These are phyloP conservation scores for Cacoxenus indagator DNA, from an alignment of 2,888 invertebrate genomes.

Conservation along the genomic window DNA sequence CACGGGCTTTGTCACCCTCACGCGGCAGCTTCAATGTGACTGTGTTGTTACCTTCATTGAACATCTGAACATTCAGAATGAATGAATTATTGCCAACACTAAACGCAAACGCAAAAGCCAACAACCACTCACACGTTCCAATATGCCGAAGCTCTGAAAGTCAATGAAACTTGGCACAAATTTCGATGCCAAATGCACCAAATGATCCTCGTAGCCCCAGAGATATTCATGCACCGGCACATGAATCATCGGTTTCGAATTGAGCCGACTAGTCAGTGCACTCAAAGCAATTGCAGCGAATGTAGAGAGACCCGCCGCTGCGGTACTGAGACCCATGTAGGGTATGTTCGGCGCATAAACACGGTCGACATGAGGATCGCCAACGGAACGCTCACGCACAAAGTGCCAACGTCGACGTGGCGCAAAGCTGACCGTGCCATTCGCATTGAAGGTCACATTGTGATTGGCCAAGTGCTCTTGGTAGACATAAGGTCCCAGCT, in stretches of 20 bases:
- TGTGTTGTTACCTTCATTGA: slow-evolving; percentile 76
- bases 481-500: slow-evolving; percentile 87
- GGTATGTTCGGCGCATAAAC: slow-evolving; percentile 81
- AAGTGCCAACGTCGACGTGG: slow-evolving; percentile 76
- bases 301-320: slow-evolving; percentile 61
- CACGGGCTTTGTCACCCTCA: slow-evolving; percentile 65
- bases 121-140: slow-evolving; percentile 79
- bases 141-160: slow-evolving; percentile 83
- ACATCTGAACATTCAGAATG: no score
- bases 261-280: slow-evolving; percentile 73
- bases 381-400: slow-evolving; percentile 77
- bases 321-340: slow-evolving; percentile 73
- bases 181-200: slow-evolving; percentile 79
- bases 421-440: slow-evolving; percentile 77
- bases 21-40: slow-evolving; percentile 73
- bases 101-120: no score
- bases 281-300: slow-evolving; percentile 75
- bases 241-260: slow-evolving; percentile 75
- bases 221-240: slow-evolving; percentile 79
- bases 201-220: slow-evolving; percentile 85
- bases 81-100: neutral
- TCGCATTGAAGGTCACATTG: slow-evolving; percentile 75
- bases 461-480: slow-evolving; percentile 79
- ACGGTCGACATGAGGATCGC: slow-evolving; percentile 75
- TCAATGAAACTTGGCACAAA: slow-evolving; percentile 85